Evolutionary conservation across 2,797 vertebrate genomes (phyloP).

Genomic region (Salarias fasciatus): DNA sequence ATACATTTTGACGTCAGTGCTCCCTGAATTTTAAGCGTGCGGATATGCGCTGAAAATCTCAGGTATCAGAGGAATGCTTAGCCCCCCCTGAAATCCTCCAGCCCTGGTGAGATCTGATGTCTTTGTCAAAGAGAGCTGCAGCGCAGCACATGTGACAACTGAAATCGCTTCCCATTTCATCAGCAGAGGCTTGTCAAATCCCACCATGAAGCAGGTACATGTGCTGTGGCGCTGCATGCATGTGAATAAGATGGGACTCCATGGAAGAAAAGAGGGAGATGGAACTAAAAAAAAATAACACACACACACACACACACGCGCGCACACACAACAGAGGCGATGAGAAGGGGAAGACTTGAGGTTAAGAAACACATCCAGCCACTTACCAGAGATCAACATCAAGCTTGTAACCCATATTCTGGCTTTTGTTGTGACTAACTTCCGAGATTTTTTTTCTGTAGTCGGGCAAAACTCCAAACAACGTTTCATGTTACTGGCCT

Average conservation of each 20-base stretch:
- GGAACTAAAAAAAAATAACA: constrained; percentile 12
- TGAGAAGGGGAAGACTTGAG: constrained; percentile 4
- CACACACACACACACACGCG: constrained; percentile 10
- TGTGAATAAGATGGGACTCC: constrained; percentile 50
- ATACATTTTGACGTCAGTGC: constrained; percentile 10
- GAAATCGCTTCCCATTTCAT: constrained; percentile 71
- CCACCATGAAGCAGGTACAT: constrained; percentile 49
- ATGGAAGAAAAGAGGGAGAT: constrained; percentile 7
- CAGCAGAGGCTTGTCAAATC: constrained; percentile 66
- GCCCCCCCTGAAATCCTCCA: constrained; percentile 24
- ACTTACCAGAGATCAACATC: constrained; percentile 60
- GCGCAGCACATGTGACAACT: constrained; percentile 68
- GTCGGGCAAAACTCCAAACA: constrained; percentile 26
- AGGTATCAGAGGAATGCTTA: constrained; percentile 26
- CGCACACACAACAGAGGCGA: constrained; percentile 6
- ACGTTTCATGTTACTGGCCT: constrained; percentile 30
- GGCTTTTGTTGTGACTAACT: constrained; percentile 40
- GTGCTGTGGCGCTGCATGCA: constrained; percentile 53
- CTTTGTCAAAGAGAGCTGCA: constrained; percentile 53
- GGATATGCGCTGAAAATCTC: constrained; percentile 6
- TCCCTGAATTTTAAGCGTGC: constrained; percentile 34
- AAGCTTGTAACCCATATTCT: constrained; percentile 65
- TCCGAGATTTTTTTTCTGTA: constrained; percentile 35
- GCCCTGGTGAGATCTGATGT: constrained; percentile 47
- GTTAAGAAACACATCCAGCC: constrained; percentile 34